A percentile compares a stretch with the other conserved stretches of the same genome.
Evolutionary conservation across 2,888 invertebrate species (phyloP).

Genomic region (Cloeon dipterum): DNA sequence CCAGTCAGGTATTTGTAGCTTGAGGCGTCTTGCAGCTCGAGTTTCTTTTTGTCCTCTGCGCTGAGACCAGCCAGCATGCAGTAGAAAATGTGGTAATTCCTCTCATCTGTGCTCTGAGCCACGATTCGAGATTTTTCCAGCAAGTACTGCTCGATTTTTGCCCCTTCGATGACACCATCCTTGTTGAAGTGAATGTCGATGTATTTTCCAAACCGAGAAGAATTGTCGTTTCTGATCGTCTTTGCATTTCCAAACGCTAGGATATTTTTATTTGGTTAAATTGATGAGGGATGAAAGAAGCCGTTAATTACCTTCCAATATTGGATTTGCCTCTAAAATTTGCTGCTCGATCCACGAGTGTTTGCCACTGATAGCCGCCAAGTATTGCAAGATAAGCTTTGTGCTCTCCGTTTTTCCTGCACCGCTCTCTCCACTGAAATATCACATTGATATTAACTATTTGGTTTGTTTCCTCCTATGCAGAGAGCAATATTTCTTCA

Average conservation of each 20-base stretch:
- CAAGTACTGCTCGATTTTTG: constrained; percentile 83
- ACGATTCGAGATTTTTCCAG: constrained; percentile 86
- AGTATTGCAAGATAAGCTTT: constrained; percentile 77
- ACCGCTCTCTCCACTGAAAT: constrained; percentile 76
- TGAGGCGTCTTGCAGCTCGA: constrained; percentile 47
- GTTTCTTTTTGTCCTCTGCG: constrained; percentile 49
- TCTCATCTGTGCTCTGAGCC: constrained; percentile 65
- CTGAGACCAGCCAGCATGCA: constrained; percentile 65
- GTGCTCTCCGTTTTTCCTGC: constrained; percentile 94
- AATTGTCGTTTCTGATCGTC: constrained; percentile 87
- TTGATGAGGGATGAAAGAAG: no score
- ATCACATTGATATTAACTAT: no score
- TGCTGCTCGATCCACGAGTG: constrained; percentile 97
- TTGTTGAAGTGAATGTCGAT: constrained; percentile 73
- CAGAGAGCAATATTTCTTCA: no score
- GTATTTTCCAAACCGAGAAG: constrained; percentile 89
- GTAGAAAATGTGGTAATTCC: constrained; percentile 93
- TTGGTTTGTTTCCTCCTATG: no score
- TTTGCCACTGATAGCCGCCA: constrained; percentile 82
- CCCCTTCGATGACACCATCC: constrained; percentile 72
- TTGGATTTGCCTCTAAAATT: constrained; percentile 89
- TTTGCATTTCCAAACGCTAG: constrained; percentile 89
- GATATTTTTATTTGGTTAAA: constrained; percentile 6
- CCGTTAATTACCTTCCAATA: constrained; percentile 44
- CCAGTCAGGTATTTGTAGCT: constrained; percentile 65